Evolutionary conservation across 30 jellyfish, hydroid and myxozoan species (phyloP).

Genomic region (Mastigias papua): DNA sequence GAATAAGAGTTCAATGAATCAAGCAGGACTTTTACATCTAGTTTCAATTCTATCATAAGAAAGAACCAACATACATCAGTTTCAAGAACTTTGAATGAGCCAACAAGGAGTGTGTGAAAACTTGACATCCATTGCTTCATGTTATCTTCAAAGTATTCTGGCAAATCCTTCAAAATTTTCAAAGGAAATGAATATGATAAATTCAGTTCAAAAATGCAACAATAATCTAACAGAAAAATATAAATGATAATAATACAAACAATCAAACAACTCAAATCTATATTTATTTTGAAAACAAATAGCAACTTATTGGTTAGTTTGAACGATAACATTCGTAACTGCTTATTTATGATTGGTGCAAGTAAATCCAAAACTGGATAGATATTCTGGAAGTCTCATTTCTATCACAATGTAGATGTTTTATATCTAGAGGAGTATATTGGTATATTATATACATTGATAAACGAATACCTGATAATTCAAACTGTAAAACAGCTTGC

Average conservation of each 20-base stretch:
- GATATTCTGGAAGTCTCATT: too few species aligned
- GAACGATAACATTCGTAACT: too few species aligned
- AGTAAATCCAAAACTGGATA: too few species aligned
- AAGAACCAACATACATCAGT: conserved; percentile 64
- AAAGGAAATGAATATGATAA: neutral
- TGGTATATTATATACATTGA: neutral
- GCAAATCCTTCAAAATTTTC: conserved; percentile 76
- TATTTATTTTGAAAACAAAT: too few species aligned
- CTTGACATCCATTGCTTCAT: conserved; percentile 96
- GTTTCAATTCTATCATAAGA: neutral
- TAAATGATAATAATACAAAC: neutral
- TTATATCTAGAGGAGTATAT: too few species aligned
- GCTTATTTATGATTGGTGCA: too few species aligned
- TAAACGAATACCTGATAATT: conserved; percentile 84
- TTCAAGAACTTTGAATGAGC: conserved; percentile 69
- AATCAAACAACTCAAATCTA: neutral
- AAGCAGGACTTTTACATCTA: too few species aligned
- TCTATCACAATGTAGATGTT: too few species aligned
- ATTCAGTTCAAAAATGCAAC: too few species aligned
- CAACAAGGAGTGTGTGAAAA: conserved; percentile 87
- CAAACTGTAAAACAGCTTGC: conserved; percentile 92
- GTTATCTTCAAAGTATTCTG: conserved; percentile 96
- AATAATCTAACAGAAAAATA: too few species aligned
- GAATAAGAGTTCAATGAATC: too few species aligned
- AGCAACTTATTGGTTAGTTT: too few species aligned